phyloP scores from a whole-genome alignment of 2,797 vertebrate species.

The Glossophaga mutica region DNA sequence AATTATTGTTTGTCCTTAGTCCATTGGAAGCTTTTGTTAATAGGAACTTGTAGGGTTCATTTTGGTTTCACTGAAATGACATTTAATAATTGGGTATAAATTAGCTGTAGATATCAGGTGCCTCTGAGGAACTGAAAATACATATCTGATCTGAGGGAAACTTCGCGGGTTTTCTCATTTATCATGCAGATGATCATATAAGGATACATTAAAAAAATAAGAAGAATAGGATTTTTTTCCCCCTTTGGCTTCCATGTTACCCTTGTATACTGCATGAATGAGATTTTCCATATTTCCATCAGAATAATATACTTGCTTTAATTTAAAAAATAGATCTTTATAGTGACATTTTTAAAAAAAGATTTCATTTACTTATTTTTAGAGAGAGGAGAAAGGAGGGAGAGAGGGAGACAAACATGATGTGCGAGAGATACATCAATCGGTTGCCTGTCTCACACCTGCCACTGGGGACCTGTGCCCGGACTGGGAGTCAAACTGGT shows the following conservation, averaged over 20 bases:
- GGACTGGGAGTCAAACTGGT: too few species aligned
- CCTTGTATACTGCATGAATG: constrained; percentile 67
- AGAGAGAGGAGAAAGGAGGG: too few species aligned
- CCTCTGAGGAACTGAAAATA: constrained; percentile 40
- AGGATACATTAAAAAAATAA: constrained; percentile 50
- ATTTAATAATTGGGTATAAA: not conserved
- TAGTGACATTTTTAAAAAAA: too few species aligned
- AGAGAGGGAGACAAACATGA: too few species aligned
- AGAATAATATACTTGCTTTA: not conserved
- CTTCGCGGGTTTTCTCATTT: not conserved
- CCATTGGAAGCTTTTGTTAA: constrained; percentile 50
- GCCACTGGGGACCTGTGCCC: too few species aligned
- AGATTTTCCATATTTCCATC: constrained; percentile 59
- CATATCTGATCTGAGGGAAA: not conserved
- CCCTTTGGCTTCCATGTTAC: constrained; percentile 43
- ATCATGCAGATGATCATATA: constrained; percentile 45
- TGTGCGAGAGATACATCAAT: too few species aligned
- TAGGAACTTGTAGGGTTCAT: constrained; percentile 52
- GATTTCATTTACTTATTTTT: too few species aligned
- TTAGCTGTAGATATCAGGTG: constrained; percentile 22
- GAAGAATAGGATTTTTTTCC: constrained; percentile 31
- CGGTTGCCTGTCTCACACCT: too few species aligned
- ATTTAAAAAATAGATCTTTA: not conserved
- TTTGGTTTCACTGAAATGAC: constrained; percentile 39
- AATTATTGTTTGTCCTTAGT: constrained; percentile 50